phyloP scores from a whole-genome alignment of 2,797 vertebrate genomes.

The Sebastes wilsoni region DNA sequence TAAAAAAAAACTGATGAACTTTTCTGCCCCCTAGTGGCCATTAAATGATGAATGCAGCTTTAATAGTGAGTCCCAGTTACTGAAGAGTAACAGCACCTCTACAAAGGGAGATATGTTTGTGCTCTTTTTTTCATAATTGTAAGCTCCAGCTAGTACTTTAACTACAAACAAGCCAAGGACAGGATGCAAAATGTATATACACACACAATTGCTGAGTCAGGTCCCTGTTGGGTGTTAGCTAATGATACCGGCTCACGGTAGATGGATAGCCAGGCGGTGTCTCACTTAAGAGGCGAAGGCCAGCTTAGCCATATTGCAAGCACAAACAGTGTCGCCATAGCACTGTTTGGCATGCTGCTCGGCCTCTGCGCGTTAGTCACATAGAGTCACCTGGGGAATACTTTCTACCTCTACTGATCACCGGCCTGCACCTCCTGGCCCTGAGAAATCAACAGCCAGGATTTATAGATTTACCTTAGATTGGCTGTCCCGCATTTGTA shows the following conservation, averaged over 20 bases:
- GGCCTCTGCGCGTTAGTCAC: slow-evolving; percentile 72
- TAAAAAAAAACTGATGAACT: background rate
- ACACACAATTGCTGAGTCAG: slow-evolving; percentile 67
- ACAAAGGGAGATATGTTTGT: background rate
- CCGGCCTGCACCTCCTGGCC: slow-evolving; percentile 76
- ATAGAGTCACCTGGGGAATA: slow-evolving; percentile 76
- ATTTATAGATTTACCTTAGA: slow-evolving; percentile 87
- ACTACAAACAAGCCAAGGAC: slow-evolving; percentile 49
- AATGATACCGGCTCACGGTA: slow-evolving; percentile 69
- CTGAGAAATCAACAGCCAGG: slow-evolving; percentile 82
- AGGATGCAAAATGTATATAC: slow-evolving; percentile 23
- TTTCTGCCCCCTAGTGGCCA: slow-evolving; percentile 5
- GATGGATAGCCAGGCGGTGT: slow-evolving; percentile 69
- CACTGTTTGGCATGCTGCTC: slow-evolving; percentile 81
- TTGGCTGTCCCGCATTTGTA: slow-evolving; percentile 80
- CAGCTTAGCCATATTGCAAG: slow-evolving; percentile 70
- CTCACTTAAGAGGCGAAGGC: slow-evolving; percentile 75
- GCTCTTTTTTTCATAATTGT: slow-evolving; percentile 1
- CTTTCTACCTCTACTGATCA: slow-evolving; percentile 80
- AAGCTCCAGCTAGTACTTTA: background rate
- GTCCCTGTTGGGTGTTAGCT: slow-evolving; percentile 70
- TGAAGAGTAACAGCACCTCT: background rate
- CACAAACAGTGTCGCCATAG: slow-evolving; percentile 54
- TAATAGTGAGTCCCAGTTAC: background rate
- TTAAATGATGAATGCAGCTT: background rate